Conservation (phyloP, 2,888 invertebrate species). For the Watsonalla cultraria region DNA sequence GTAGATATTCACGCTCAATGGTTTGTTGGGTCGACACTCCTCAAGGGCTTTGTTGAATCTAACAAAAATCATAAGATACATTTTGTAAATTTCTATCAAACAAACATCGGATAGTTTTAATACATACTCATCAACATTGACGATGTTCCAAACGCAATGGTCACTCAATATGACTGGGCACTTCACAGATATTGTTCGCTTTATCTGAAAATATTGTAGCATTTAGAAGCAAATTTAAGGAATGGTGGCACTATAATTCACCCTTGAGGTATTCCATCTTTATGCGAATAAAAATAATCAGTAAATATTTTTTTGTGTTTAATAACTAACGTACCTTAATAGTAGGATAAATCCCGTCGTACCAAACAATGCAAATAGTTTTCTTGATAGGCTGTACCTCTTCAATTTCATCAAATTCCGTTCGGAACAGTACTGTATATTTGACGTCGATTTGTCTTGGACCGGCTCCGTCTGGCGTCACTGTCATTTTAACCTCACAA, state of each 20-base stretch:
- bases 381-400: conserved; percentile 60
- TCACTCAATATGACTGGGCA: conserved; percentile 67
- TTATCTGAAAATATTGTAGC: conserved; percentile 46
- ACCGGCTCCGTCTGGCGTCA: conserved; percentile 58
- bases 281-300: no score
- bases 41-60: conserved; percentile 60
- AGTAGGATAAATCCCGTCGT: conserved; percentile 69
- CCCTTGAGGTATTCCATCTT: not conserved
- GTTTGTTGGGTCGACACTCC: conserved; percentile 55
- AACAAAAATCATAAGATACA: conserved; percentile 10
- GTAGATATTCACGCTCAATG: conserved; percentile 48
- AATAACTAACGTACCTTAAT: conserved; percentile 42
- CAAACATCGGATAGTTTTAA: not conserved
- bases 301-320: no score
- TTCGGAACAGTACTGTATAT: conserved; percentile 58
- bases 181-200: conserved; percentile 60
- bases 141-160: conserved; percentile 67
- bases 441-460: conserved; percentile 54
- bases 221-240: no score
- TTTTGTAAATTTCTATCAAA: not conserved
- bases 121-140: conserved; percentile 65
- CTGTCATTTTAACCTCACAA: conserved; percentile 49
- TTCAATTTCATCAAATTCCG: conserved; percentile 54
- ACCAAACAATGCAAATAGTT: conserved; percentile 62
- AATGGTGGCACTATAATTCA: not conserved